Conservation (phyloP, 2,113 vertebrate genomes). For the Pterophyllum scalare region DNA sequence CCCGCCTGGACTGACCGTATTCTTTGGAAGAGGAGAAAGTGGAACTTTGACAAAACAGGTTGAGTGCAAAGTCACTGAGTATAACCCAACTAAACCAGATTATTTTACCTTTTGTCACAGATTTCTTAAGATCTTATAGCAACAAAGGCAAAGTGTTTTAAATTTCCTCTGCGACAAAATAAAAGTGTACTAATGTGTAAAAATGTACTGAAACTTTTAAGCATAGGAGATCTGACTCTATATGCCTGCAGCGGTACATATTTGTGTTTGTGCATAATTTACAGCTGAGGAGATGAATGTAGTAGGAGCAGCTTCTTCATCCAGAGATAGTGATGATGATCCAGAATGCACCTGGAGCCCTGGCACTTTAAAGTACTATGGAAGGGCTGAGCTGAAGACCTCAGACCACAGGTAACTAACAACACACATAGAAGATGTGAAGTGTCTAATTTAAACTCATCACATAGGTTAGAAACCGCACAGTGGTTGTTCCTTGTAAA, state of each 20-base stretch:
- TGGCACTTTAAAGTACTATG: constrained; percentile 91
- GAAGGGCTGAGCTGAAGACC: constrained; percentile 96
- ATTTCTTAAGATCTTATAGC: neutral
- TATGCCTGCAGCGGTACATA: neutral
- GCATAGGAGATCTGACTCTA: neutral
- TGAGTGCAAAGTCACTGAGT: constrained; percentile 8
- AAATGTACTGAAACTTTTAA: no score
- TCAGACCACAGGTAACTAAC: constrained; percentile 92
- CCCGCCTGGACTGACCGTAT: constrained; percentile 98
- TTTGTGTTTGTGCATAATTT: constrained; percentile 23
- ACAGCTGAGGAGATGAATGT: constrained; percentile 95
- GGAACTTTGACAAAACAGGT: constrained; percentile 97
- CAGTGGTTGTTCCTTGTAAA: neutral
- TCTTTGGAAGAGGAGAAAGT: constrained; percentile 96
- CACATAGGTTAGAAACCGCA: neutral
- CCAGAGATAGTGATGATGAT: constrained; percentile 82
- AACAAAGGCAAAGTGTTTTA: neutral
- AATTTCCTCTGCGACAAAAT: neutral
- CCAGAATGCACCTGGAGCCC: constrained; percentile 87
- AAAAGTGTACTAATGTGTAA: neutral
- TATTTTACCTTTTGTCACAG: neutral
- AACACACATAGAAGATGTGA: neutral
- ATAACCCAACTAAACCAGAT: neutral
- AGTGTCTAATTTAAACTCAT: neutral
- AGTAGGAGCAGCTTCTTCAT: constrained; percentile 84